phyloP scores from a whole-genome alignment of 1,140 invertebrate species.

The Drosophila carrolli region DNA sequence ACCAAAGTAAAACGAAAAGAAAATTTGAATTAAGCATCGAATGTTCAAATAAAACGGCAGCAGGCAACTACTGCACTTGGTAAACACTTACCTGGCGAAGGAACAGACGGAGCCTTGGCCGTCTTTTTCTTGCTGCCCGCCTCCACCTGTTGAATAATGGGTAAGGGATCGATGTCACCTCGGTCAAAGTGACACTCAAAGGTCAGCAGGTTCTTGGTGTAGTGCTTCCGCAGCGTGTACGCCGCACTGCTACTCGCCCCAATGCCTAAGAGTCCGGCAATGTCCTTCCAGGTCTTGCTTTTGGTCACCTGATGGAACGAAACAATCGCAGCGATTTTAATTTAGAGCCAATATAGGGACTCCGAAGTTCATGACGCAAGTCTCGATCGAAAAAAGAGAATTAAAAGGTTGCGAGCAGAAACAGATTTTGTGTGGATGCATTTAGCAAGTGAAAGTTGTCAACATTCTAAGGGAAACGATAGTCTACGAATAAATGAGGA shows the following conservation, averaged over 20 bases:
- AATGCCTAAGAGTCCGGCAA: slow-evolving; percentile 96
- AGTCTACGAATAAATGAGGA: slow-evolving; percentile 11
- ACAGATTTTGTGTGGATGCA: slow-evolving; percentile 42
- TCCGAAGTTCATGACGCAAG: slow-evolving; percentile 25
- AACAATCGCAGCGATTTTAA: slow-evolving; percentile 10
- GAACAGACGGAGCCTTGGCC: slow-evolving; percentile 92
- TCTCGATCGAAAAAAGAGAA: slow-evolving; percentile 34
- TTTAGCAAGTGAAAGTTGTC: slow-evolving; percentile 18
- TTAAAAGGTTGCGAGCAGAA: slow-evolving; percentile 43
- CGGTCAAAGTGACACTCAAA: slow-evolving; percentile 99
- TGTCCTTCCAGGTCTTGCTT: slow-evolving; percentile 99
- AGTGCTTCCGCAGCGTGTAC: slow-evolving; percentile 98
- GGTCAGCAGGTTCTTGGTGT: slow-evolving; percentile 97
- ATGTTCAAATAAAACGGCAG: neutral
- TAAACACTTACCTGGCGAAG: slow-evolving; percentile 89
- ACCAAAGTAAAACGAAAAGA: slow-evolving; percentile 21
- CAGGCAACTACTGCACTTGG: neutral
- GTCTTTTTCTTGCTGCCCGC: slow-evolving; percentile 95
- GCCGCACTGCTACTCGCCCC: slow-evolving; percentile 98
- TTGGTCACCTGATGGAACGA: slow-evolving; percentile 92
- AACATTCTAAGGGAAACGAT: slow-evolving; percentile 1
- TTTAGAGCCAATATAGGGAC: neutral
- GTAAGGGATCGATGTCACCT: slow-evolving; percentile 97
- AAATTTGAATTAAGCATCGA: slow-evolving; percentile 49
- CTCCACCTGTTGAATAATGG: slow-evolving; percentile 97